Evolutionary conservation across 2,888 invertebrate species (phyloP).

Genomic region (Eurytoma californica): DNA sequence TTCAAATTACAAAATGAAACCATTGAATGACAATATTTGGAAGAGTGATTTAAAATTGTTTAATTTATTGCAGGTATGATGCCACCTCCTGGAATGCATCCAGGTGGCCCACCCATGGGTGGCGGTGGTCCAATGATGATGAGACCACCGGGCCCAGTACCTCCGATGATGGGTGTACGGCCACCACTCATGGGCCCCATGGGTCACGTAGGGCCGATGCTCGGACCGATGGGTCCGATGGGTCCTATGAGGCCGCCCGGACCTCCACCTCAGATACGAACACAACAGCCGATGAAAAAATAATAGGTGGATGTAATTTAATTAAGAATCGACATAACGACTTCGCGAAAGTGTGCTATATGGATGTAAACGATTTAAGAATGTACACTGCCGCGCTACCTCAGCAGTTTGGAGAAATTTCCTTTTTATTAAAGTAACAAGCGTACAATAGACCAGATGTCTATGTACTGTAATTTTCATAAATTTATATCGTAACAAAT

Average conservation of each 20-base stretch:
- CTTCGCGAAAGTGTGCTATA: too few relatives aligned
- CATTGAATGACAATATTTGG: too few relatives aligned
- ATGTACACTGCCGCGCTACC: too few relatives aligned
- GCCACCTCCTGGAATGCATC: slow-evolving; percentile 76
- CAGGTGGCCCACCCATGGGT: slow-evolving; percentile 75
- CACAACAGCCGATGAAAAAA: slow-evolving; percentile 66
- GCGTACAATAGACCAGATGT: too few relatives aligned
- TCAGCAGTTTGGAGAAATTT: too few relatives aligned
- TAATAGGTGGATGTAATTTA: slow-evolving; percentile 13
- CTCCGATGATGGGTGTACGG: slow-evolving; percentile 88
- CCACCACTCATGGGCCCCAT: slow-evolving; percentile 88
- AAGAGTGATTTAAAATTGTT: not conserved
- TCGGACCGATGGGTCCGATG: slow-evolving; percentile 80
- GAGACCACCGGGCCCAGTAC: slow-evolving; percentile 81
- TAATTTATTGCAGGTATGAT: slow-evolving; percentile 73
- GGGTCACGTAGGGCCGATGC: slow-evolving; percentile 81
- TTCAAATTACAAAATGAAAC: too few relatives aligned
- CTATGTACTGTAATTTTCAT: too few relatives aligned
- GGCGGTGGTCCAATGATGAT: slow-evolving; percentile 75
- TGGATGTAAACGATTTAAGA: too few relatives aligned
- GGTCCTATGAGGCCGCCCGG: slow-evolving; percentile 85
- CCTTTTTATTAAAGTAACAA: too few relatives aligned
- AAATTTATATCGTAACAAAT: too few relatives aligned
- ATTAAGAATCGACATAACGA: too few relatives aligned
- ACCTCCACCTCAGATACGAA: slow-evolving; percentile 77